These are phyloP conservation scores for Dryocosmus kuriphilus DNA, from an alignment of 2,888 invertebrate species.

Conservation along the genomic window DNA sequence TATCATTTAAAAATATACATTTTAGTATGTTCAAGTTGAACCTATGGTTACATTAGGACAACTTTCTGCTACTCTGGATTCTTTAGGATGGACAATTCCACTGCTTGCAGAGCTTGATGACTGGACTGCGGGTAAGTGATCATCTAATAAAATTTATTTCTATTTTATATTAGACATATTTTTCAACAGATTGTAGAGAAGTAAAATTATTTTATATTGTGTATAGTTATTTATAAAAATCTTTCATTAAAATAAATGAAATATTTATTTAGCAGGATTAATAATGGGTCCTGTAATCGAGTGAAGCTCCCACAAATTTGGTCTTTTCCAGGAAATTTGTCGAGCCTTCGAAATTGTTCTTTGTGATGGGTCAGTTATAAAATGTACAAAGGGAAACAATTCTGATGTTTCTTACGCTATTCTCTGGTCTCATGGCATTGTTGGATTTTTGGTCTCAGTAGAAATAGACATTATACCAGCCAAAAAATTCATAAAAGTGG, in stretches of 20 bases:
- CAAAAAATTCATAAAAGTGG: constrained; percentile 83
- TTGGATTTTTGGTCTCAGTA: constrained; percentile 89
- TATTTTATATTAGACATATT: neutral
- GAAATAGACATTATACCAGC: constrained; percentile 87
- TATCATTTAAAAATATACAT: neutral
- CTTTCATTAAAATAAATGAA: neutral
- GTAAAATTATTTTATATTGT: no score
- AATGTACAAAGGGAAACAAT: constrained; percentile 85
- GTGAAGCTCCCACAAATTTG: constrained; percentile 87
- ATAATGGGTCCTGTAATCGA: constrained; percentile 92
- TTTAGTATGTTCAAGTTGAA: constrained; percentile 85
- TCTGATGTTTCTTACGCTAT: constrained; percentile 87
- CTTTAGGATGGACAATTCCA: constrained; percentile 87
- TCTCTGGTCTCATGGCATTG: constrained; percentile 92
- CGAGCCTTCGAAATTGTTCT: constrained; percentile 86
- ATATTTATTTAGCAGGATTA: constrained; percentile 79
- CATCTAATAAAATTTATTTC: neutral
- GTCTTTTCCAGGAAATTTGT: constrained; percentile 90
- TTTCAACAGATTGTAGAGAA: no score
- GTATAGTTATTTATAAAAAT: no score
- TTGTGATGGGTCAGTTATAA: constrained; percentile 86
- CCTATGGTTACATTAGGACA: constrained; percentile 92
- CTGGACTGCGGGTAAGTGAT: constrained; percentile 84
- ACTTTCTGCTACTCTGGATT: constrained; percentile 84
- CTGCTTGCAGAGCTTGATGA: constrained; percentile 91